Base-by-base conservation (phyloP, 64 coral and sea anemone genomes). In the Montipora capricornis region DNA sequence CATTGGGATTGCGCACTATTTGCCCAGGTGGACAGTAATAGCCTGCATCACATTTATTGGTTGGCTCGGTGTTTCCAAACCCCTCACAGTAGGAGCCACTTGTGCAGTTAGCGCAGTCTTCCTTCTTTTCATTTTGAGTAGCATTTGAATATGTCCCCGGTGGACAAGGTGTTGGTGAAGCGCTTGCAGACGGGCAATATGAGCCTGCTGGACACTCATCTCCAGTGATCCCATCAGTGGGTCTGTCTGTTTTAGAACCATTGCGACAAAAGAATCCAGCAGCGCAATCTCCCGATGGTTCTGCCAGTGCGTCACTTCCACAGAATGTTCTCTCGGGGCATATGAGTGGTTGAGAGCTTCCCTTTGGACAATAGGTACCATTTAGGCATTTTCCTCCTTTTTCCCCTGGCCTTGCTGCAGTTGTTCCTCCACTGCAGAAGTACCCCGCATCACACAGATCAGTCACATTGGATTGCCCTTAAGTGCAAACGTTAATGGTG, bases 21-120 rank as follows among this genome's bases (percentile, higher is more conserved):
- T 99, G 98, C 53, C 94, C 84, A 29, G 93, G 92, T 58, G 98
- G 98, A 60, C 98, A 99, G 64, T 87, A 99, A 69, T 85, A 99
- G 60, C 98, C 95, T 69, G 81, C 64, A 69, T 80, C 84, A 80
- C 98, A 99, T 78, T 92, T 57, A 37, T 90, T 92, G 5, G 95
- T 96, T n/a, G 92, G 92, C 10, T 60, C 66, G 0, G 44, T 80
- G 52, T 96, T 96, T 5, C 98, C 98, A 80, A 77, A 89, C 5
- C 98, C 95, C 86, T 91, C 78, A 87, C 98, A 99, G 55, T 90
- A 99, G 74, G 68, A 92, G 0, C 98, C 95, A 29, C 52, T 75
- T 9, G 92, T 94, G 45, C 98, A 99, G 20, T 95, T 85, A 9
- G 69, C 66, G 71, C 98, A 99, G 74, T 96, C 87, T 5, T 70